Evolutionary conservation across 2,797 vertebrate genomes (phyloP).

Genomic region (Odontamblyopus rebecca): DNA sequence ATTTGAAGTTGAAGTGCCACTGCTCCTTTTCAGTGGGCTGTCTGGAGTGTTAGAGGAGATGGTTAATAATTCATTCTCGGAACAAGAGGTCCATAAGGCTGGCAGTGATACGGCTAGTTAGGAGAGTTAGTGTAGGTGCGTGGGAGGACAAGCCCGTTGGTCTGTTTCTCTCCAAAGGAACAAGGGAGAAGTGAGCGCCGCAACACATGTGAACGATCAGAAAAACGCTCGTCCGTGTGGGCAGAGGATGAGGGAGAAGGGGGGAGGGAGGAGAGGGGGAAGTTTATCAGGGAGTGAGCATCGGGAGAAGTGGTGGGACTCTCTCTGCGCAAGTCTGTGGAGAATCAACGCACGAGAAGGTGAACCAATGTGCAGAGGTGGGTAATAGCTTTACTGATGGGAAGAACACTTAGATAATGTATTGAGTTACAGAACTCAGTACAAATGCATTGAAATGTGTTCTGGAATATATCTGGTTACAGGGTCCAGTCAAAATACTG

Average conservation of each 20-base stretch:
- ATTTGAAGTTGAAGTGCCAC: slow-evolving; percentile 50
- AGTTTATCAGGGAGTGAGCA: slow-evolving; percentile 41
- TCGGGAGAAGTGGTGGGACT: slow-evolving; percentile 1
- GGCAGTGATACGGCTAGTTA: slow-evolving; percentile 50
- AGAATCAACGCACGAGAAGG: background rate
- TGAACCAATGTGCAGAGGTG: background rate
- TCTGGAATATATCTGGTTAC: too few relatives aligned
- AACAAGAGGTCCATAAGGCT: slow-evolving; percentile 64
- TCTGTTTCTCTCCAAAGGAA: slow-evolving; percentile 29
- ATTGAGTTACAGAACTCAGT: too few relatives aligned
- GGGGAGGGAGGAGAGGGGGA: slow-evolving; percentile 22
- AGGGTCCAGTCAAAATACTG: too few relatives aligned
- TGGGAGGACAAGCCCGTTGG: slow-evolving; percentile 55
- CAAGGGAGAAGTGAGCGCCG: slow-evolving; percentile 21
- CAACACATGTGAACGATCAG: slow-evolving; percentile 12
- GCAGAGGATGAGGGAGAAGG: slow-evolving; percentile 26
- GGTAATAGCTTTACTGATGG: background rate
- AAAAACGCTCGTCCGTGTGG: slow-evolving; percentile 39
- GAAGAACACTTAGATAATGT: too few relatives aligned
- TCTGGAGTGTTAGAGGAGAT: slow-evolving; percentile 45
- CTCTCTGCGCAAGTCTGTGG: background rate
- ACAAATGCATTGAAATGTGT: too few relatives aligned
- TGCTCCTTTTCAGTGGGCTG: slow-evolving; percentile 34
- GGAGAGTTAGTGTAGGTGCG: slow-evolving; percentile 40
- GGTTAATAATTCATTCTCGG: slow-evolving; percentile 69